Conservation (phyloP, 2,888 invertebrate species). For the Lepidonotus clava region DNA sequence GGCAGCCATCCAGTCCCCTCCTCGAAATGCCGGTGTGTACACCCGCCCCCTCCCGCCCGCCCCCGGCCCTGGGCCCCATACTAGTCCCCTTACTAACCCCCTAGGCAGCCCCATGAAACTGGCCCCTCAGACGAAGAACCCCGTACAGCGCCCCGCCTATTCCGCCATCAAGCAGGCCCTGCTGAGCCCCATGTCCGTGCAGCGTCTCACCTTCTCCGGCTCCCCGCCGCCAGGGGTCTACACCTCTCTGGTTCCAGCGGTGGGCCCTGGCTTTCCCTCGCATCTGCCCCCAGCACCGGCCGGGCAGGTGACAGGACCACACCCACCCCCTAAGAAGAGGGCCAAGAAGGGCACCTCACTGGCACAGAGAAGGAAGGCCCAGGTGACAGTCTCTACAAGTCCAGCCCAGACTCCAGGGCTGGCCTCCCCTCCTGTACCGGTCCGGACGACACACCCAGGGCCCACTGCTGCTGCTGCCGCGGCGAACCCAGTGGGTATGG, state of each 20-base stretch:
- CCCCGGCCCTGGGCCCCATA: neutral
- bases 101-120: neutral
- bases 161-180: neutral
- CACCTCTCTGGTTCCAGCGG: too few species aligned
- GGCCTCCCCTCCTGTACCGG: neutral
- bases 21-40: neutral
- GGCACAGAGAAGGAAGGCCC: neutral
- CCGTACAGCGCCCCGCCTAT: neutral
- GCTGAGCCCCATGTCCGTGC: neutral
- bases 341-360: neutral
- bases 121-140: neutral
- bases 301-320: neutral
- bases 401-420: too few species aligned
- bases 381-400: neutral
- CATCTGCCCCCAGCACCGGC: neutral
- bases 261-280: too few species aligned
- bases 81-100: constrained; percentile 4
- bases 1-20: neutral
- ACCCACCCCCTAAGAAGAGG: too few species aligned
- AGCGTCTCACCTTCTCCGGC: neutral
- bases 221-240: neutral
- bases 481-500: neutral
- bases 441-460: neutral
- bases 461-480: neutral
- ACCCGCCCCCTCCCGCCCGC: neutral